Evolutionary conservation across 2,888 invertebrate species (phyloP).

Genomic region (Elgonia sp.): DNA sequence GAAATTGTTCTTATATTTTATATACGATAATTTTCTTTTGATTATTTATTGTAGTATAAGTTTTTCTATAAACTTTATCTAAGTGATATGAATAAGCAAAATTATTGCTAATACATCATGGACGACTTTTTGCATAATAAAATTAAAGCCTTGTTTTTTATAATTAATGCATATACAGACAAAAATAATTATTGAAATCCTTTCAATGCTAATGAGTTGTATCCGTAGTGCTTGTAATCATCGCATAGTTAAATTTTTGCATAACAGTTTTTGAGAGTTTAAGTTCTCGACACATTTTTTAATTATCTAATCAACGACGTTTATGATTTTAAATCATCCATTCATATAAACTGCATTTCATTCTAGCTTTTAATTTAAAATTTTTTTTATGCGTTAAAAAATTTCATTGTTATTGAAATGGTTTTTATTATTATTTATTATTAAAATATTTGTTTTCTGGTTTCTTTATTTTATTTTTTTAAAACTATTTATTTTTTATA

Average conservation of each 20-base stretch:
- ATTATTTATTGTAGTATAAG: background rate
- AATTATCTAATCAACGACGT: background rate
- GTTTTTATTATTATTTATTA: no score
- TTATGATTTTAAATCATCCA: background rate
- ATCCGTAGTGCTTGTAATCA: background rate
- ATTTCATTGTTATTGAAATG: no score
- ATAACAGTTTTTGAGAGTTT: constrained; percentile 2
- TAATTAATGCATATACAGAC: constrained; percentile 3
- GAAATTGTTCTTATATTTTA: background rate
- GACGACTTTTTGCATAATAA: constrained; percentile 11
- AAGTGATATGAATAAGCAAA: background rate
- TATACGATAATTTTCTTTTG: background rate
- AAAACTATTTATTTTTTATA: no score
- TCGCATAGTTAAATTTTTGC: background rate
- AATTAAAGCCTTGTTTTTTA: background rate
- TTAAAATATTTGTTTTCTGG: no score
- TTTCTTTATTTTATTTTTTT: no score
- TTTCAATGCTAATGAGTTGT: background rate
- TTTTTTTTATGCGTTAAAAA: no score
- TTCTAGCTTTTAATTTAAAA: background rate
- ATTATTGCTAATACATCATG: background rate
- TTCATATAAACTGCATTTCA: background rate
- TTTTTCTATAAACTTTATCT: background rate
- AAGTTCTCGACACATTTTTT: background rate
- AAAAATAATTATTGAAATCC: background rate